Base-by-base conservation (phyloP, 2,797 vertebrate genomes). In the Adrianichthys oophorus region DNA sequence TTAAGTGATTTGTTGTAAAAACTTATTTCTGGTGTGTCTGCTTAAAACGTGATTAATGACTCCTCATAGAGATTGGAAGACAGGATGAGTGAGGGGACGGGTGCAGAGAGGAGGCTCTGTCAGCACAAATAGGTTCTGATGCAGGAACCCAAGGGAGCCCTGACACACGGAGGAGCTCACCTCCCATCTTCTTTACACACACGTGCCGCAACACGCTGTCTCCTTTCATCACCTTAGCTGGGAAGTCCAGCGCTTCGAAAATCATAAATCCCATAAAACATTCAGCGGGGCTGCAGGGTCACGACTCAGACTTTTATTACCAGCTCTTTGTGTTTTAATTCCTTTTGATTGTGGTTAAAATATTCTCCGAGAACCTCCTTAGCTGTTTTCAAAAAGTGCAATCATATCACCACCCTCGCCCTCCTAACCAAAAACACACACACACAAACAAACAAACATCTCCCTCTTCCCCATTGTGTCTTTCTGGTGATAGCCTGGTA, bases 401-500 rank as follows among this genome's bases (percentile, higher is more conserved):
- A 12, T 37, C 32, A 12, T 10, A 37, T 37, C 32, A 37, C 32
- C 32, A 37, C 32, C 32, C 32, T 37, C 32, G 10, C 32, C 12
- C 10, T 37, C 32, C 32, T 3, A 37, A 37, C 45, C 19, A 47
- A 47, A 21, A 47, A 47, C 21, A 5, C 21, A 47, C 1, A 56
- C 42, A 59, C 56, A 60, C 60, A 74, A 51, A 59, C 23, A 46
- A 58, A 62, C 52, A 59, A 49, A 65, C 62, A 65, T 13, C n/a
- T 42, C 51, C 57, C 69, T 72, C 68, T 74, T 74, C 65, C 74
- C 65, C 65, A 52, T 77, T 79, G 84, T 79, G 75, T 74, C 68
- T 80, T 80, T 81, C 88, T 90, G 83, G 83, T 79, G 56, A 78
- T 78, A 91, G 88, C 82, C 90, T 90, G 80, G 88, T 80, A 81